These are phyloP conservation scores for Ursus arctos DNA, from an alignment of 2,113 vertebrate genomes.

Conservation along the genomic window DNA sequence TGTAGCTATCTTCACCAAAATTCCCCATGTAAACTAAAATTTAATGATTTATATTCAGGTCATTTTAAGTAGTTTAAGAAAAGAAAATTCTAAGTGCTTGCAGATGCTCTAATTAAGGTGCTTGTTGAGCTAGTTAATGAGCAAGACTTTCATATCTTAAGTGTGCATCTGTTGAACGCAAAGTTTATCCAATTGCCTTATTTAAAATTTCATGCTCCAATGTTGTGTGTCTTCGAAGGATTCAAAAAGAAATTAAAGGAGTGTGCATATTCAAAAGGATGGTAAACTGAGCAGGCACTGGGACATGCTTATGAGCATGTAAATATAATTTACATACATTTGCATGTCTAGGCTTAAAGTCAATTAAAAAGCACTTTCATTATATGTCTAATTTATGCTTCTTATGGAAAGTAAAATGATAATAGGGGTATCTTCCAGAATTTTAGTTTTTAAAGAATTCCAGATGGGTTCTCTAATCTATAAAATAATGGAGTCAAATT, in stretches of 20 bases:
- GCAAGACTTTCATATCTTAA: background rate
- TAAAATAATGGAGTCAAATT: background rate
- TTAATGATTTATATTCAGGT: background rate
- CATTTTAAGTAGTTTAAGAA: background rate
- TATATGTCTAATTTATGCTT: background rate
- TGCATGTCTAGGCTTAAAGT: background rate
- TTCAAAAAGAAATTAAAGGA: background rate
- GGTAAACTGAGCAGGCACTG: background rate
- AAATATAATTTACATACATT: background rate
- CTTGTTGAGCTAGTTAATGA: background rate
- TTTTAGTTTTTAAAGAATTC: background rate
- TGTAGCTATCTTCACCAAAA: background rate
- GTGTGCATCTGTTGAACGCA: background rate
- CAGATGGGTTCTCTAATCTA: background rate
- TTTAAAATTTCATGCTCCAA: conserved; percentile 22
- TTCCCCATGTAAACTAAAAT: background rate
- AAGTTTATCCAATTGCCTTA: background rate
- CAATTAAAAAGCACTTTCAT: background rate
- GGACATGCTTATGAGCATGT: background rate
- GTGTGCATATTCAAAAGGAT: background rate
- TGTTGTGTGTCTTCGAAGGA: background rate
- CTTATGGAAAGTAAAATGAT: background rate
- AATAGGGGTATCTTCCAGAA: background rate
- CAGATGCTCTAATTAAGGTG: background rate
- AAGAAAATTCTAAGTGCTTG: background rate